Evolutionary conservation across 2,888 invertebrate genomes (phyloP).

Genomic region (Drosophila falleni): DNA sequence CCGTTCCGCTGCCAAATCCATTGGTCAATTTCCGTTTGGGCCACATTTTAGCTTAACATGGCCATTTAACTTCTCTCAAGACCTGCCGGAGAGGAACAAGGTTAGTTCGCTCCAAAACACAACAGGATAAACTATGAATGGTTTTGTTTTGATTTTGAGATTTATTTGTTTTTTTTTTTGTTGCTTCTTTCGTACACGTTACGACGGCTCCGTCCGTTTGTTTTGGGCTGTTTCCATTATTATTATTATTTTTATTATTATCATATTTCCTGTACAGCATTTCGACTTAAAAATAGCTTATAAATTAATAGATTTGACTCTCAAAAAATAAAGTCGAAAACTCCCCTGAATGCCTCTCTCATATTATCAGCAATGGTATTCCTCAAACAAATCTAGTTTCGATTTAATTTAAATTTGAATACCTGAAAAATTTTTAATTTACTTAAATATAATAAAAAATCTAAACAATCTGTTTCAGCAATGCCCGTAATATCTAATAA

Average conservation of each 20-base stretch:
- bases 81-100: constrained; percentile 87
- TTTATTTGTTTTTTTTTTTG: constrained; percentile 50
- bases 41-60: constrained; percentile 76
- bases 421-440: too few relatives aligned
- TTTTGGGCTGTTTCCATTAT: constrained; percentile 36
- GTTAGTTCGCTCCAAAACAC: constrained; percentile 86
- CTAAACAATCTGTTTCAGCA: too few relatives aligned
- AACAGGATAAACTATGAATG: constrained; percentile 84
- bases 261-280: constrained; percentile 38
- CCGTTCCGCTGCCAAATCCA: constrained; percentile 53
- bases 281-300: constrained; percentile 60
- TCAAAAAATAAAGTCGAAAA: constrained; percentile 5
- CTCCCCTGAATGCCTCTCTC: not conserved
- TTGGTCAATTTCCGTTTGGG: constrained; percentile 51
- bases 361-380: not conserved
- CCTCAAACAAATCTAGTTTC: too few relatives aligned
- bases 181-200: constrained; percentile 52
- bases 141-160: constrained; percentile 45
- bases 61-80: constrained; percentile 83
- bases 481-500: too few relatives aligned
- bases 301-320: constrained; percentile 27
- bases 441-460: too few relatives aligned
- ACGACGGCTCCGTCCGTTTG: constrained; percentile 37
- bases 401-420: too few relatives aligned
- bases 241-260: constrained; percentile 12